These are phyloP conservation scores for Myopa testacea DNA, from an alignment of 2,888 invertebrate species.

Conservation along the genomic window DNA sequence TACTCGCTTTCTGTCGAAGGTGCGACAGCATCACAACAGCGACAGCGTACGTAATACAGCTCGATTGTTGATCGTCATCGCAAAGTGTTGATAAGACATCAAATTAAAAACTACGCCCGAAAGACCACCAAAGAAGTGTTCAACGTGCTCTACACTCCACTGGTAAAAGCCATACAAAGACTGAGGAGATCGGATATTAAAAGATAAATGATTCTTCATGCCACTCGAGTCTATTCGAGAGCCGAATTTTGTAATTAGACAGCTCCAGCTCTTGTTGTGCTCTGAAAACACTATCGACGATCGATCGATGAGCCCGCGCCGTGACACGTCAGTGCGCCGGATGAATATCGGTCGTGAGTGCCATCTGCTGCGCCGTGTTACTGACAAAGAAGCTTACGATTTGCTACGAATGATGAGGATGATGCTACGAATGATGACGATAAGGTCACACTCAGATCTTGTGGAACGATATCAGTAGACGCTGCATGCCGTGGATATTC, in stretches of 20 bases:
- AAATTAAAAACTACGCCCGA: constrained; percentile 15
- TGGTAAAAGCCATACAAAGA: background rate
- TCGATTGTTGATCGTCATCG: background rate
- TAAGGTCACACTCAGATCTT: background rate
- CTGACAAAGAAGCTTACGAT: background rate
- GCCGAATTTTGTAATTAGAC: constrained; percentile 11
- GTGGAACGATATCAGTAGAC: background rate
- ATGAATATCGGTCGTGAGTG: too few relatives aligned
- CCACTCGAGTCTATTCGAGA: background rate
- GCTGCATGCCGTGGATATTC: constrained; percentile 12
- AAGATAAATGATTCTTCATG: background rate
- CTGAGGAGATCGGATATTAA: background rate
- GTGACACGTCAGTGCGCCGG: background rate
- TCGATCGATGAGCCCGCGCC: background rate
- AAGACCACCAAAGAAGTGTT: constrained; percentile 9
- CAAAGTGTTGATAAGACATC: constrained; percentile 17
- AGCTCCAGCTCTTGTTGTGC: background rate
- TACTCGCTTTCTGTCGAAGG: background rate
- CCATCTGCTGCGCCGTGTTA: background rate
- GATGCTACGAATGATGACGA: background rate
- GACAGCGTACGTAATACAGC: background rate
- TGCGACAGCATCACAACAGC: constrained; percentile 1
- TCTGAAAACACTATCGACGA: background rate
- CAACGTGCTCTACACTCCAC: background rate
- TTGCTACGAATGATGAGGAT: background rate